Evolutionary conservation across 2,888 invertebrate genomes (phyloP), one percentile per base, ranked within the genome.

Genomic region (Scaptomyza parva): DNA sequence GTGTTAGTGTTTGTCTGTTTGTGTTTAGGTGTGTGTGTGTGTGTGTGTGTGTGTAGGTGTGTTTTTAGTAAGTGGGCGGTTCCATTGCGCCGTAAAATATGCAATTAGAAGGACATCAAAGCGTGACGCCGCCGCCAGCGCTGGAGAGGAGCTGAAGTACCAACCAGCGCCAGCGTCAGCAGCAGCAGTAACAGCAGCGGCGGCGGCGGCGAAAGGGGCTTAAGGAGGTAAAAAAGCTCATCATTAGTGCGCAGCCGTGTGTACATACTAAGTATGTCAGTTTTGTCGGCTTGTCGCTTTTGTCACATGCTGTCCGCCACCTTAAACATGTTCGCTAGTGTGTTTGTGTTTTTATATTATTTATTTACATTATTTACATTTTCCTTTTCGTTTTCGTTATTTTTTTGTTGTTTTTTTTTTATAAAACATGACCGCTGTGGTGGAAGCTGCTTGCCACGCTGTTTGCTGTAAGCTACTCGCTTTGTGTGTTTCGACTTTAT

Each of bases 71-170:
- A 51, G 60, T 75, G 76, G 60, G 55, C 58, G 64, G 73, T 69
- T 79, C 69, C 75, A 72, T 70, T 75, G 83, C 85, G 74, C 85
- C 82, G 78, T 85, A 86, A 85, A 86, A 85, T 85, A 85, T 85
- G 84, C 84, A 87, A 85, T 85, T 84, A 84, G 84, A 84, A 82
- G 76, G 68, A 87, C 87, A 85, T 85, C 85, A 85, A 87, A 85
- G 85, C 76, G 50, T 30, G 44, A 39, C 44, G 57, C 72, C 35
- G 35, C 35, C 72, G 72, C 65, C 48, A 64, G 64, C 65, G 37
- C 47, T 69, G 51, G 24, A 43, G 52, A 28, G 52, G 28, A 28
- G 47, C 43, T 60, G 57, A 63, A 74, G 74, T 41, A n/a, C n/a
- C n/a, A n/a, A n/a, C n/a, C n/a, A n/a, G n/a, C n/a, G n/a, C n/a